Percentiles rank a stretch among this genome's conserved stretches.
phyloP scores from a whole-genome alignment of 2,888 invertebrate genomes.

The Stenodema calcarata region DNA sequence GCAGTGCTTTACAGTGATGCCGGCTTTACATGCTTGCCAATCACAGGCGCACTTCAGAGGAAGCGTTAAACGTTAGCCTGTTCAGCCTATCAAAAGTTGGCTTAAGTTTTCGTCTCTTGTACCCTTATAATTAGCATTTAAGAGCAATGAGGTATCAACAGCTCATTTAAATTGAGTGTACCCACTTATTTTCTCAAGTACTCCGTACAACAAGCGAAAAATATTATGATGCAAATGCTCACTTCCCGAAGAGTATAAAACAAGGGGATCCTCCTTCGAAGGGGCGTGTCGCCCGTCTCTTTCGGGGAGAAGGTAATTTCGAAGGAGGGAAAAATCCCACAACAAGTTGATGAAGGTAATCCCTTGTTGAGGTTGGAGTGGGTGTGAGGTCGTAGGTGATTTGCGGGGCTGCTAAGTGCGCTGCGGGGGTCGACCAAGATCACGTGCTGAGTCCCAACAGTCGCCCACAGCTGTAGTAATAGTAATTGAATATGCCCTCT shows the following conservation, averaged over 20 bases:
- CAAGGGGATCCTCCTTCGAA: neutral
- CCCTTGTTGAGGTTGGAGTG: constrained; percentile 10
- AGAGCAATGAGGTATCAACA: neutral
- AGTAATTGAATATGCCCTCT: constrained; percentile 17
- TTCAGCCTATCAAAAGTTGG: no score
- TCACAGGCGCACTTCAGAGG: no score
- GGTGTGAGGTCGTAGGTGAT: constrained; percentile 22
- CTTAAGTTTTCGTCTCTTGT: no score
- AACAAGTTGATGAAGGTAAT: constrained; percentile 34
- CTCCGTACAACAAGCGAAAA: neutral
- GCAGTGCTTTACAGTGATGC: no score
- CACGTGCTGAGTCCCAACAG: constrained; percentile 12
- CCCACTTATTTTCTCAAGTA: no score
- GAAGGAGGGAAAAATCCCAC: constrained; percentile 22
- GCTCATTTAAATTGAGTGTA: neutral
- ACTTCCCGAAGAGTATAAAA: neutral
- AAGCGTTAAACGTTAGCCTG: no score
- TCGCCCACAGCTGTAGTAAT: neutral
- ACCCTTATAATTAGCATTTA: no score
- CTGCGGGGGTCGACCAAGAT: neutral
- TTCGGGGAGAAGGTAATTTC: neutral
- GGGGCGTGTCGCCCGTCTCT: neutral
- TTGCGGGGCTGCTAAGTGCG: constrained; percentile 30
- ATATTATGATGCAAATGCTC: neutral
- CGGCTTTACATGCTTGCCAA: no score